Percentiles rank a stretch among this genome's conserved stretches.
These are phyloP conservation scores for Melanaphis sacchari DNA, from an alignment of 1,140 invertebrate species.

Conservation along the genomic window DNA sequence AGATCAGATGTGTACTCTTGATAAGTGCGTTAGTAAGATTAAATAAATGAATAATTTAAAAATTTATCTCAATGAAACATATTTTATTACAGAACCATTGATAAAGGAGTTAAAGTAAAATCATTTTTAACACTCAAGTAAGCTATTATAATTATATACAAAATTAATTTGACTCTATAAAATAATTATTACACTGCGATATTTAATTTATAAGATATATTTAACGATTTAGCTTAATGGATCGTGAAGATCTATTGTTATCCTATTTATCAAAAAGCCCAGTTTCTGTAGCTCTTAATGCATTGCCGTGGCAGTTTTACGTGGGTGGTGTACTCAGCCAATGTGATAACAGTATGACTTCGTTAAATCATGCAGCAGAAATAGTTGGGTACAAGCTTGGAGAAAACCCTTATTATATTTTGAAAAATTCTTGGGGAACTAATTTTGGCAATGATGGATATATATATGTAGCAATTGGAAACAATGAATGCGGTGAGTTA, in stretches of 20 bases:
- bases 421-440: conserved; percentile 85
- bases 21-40: neutral
- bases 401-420: conserved; percentile 81
- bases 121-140: conserved; percentile 56
- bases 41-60: neutral
- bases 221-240: conserved; percentile 68
- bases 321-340: conserved; percentile 85
- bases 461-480: conserved; percentile 77
- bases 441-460: conserved; percentile 81
- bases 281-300: conserved; percentile 81
- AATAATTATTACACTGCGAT: neutral
- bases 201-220: neutral
- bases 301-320: conserved; percentile 87
- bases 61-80: neutral
- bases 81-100: neutral
- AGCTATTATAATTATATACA: neutral
- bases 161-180: neutral
- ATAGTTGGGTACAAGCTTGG: conserved; percentile 82
- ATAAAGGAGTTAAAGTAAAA: conserved; percentile 38
- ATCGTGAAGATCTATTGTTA: conserved; percentile 74
- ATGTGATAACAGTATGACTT: conserved; percentile 71
- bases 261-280: conserved; percentile 70
- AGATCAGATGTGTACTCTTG: conserved; percentile 63
- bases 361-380: conserved; percentile 84
- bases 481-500: conserved; percentile 76